These are phyloP conservation scores for Cacoxenus indagator DNA, from an alignment of 2,888 invertebrate genomes.

Conservation along the genomic window DNA sequence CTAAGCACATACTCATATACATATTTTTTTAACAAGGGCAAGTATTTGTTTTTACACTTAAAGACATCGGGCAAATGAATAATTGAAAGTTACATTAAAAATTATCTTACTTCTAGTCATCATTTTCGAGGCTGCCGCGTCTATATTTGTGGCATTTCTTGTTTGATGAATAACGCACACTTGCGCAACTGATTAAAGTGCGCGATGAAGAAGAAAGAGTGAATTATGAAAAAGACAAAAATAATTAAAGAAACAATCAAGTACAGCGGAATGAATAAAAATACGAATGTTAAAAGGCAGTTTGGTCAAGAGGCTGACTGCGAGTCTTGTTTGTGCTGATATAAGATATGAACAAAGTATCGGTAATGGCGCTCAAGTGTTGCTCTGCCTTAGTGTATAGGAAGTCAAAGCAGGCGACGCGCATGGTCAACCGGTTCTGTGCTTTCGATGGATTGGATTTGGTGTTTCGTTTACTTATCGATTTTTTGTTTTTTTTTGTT, in stretches of 20 bases:
- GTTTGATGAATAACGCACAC: conserved; percentile 61
- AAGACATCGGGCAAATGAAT: not conserved
- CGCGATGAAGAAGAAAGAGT: conserved; percentile 52
- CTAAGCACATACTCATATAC: no score
- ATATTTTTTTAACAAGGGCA: no score
- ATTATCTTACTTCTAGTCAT: not conserved
- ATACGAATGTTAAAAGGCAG: not conserved
- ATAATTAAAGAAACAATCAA: conserved; percentile 11
- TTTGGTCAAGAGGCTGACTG: no score
- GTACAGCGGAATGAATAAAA: not conserved
- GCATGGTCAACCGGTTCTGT: conserved; percentile 11
- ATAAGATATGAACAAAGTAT: not conserved
- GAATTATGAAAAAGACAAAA: conserved; percentile 37
- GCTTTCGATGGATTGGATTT: not conserved
- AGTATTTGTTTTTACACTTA: not conserved
- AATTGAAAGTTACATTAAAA: conserved; percentile 1
- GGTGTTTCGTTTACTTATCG: not conserved
- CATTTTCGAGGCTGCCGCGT: not conserved
- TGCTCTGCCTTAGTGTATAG: not conserved
- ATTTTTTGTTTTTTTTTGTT: not conserved
- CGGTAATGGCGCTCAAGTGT: no score
- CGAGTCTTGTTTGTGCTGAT: no score
- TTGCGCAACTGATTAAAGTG: conserved; percentile 61
- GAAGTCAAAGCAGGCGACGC: not conserved
- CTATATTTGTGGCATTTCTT: not conserved